phyloP scores from a whole-genome alignment of 53 echinoderm and acorn worm genomes.

The Henricia sp. region DNA sequence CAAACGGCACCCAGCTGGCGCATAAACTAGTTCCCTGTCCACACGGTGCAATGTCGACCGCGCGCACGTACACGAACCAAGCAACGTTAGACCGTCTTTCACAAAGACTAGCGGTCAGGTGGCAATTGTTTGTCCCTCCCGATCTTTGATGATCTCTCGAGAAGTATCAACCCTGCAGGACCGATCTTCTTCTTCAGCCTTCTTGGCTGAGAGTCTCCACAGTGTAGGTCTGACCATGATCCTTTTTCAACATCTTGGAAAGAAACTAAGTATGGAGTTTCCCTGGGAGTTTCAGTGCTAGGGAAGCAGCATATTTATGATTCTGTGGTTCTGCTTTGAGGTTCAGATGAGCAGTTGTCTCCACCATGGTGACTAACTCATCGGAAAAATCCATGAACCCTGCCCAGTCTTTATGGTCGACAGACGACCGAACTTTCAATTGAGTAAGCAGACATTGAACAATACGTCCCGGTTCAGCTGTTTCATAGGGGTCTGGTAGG shows the following conservation, averaged over 20 bases:
- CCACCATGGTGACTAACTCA: slow-evolving; percentile 23
- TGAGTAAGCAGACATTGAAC: slow-evolving; percentile 32
- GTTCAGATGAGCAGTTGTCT: slow-evolving; percentile 2
- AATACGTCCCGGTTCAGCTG: slow-evolving; percentile 19
- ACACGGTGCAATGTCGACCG: too few relatives aligned
- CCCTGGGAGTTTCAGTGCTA: slow-evolving; percentile 26
- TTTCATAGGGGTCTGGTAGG: too few relatives aligned
- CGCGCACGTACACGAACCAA: too few relatives aligned
- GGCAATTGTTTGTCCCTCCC: too few relatives aligned
- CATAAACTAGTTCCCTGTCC: too few relatives aligned
- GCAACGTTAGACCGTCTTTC: too few relatives aligned
- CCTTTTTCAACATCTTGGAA: slow-evolving; percentile 31
- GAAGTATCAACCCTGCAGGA: slow-evolving; percentile 32
- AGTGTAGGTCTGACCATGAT: slow-evolving; percentile 25
- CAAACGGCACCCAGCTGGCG: too few relatives aligned
- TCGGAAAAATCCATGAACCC: slow-evolving; percentile 37
- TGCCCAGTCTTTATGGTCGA: slow-evolving; percentile 27
- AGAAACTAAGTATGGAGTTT: slow-evolving; percentile 28
- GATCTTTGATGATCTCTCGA: slow-evolving; percentile 3
- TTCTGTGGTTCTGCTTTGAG: slow-evolving; percentile 13
- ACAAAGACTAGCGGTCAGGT: too few relatives aligned
- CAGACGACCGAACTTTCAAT: neutral
- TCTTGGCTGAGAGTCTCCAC: neutral
- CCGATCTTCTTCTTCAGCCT: slow-evolving; percentile 34
- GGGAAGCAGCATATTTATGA: slow-evolving; percentile 33